Evolutionary conservation across 2,113 vertebrate species (phyloP).

Genomic region (Cynocephalus volans): DNA sequence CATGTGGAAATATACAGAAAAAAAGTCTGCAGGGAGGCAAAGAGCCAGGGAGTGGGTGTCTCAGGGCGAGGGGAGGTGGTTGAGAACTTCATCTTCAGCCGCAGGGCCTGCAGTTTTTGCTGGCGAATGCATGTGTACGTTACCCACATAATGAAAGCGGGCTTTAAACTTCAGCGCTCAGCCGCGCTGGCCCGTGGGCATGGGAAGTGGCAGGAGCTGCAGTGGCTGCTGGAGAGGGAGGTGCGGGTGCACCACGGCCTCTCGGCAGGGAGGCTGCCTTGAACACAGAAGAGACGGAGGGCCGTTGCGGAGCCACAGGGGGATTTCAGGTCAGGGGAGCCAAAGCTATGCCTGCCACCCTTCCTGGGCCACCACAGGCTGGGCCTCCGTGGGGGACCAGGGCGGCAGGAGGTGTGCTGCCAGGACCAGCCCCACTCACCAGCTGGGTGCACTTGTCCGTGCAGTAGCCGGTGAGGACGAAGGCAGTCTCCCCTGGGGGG

Average conservation of each 20-base stretch:
- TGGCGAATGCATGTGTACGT: accelerated
- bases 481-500: constrained; percentile 91
- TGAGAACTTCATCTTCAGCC: accelerated
- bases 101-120: accelerated
- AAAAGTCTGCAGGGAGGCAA: background rate
- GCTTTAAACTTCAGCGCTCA: accelerated
- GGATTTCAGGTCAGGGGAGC: background rate
- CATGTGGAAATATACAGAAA: accelerated
- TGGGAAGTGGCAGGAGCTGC: accelerated
- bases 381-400: too few species aligned
- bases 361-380: accelerated
- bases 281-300: accelerated
- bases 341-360: background rate
- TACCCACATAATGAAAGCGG: accelerated
- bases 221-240: accelerated
- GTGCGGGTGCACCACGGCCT: background rate
- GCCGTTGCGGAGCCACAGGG: background rate
- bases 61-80: accelerated
- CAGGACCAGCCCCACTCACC: constrained; percentile 86
- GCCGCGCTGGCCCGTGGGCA: accelerated
- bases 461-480: constrained; percentile 95
- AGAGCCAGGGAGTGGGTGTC: accelerated
- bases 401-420: too few species aligned
- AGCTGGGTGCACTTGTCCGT: constrained; percentile 94
- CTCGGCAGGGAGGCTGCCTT: background rate